phyloP scores from a whole-genome alignment of 2,797 vertebrate species.

The Ptychadena robeensis region DNA sequence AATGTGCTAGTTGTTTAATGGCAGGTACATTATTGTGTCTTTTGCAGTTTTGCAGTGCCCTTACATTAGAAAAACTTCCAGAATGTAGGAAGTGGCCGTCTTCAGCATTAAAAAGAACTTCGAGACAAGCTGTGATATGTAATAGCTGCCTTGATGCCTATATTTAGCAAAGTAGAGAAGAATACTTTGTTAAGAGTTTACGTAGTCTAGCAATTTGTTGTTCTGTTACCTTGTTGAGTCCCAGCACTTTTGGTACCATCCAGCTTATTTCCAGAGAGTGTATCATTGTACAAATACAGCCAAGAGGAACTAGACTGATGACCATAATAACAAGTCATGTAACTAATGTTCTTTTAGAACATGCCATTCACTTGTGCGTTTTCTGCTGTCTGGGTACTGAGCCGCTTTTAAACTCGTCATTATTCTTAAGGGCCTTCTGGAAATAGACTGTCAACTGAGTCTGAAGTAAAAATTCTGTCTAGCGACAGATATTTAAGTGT shows the following conservation, averaged over 20 bases:
- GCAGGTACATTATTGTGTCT: no score
- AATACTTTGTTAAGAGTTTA: neutral
- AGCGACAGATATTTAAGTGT: neutral
- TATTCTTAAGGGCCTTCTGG: constrained; percentile 2
- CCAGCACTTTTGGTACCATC: neutral
- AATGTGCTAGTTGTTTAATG: no score
- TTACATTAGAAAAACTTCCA: neutral
- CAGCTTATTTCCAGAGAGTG: neutral
- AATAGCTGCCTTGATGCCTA: neutral
- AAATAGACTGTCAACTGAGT: neutral
- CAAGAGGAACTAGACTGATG: constrained; percentile 7
- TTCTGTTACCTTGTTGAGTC: neutral
- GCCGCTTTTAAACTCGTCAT: neutral
- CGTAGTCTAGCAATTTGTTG: neutral
- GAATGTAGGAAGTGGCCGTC: neutral
- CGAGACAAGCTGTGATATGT: neutral
- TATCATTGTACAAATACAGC: neutral
- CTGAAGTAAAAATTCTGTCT: neutral
- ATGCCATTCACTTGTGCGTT: constrained; percentile 6
- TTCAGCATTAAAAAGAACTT: neutral
- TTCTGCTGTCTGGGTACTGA: constrained; percentile 11
- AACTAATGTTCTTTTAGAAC: constrained; percentile 29
- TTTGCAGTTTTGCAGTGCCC: neutral
- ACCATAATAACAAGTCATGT: constrained; percentile 26
- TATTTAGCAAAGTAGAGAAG: neutral